Percentiles rank a stretch among this genome's conserved stretches.
phyloP scores from a whole-genome alignment of 1,140 invertebrate species.

The Magallana ariakensis region DNA sequence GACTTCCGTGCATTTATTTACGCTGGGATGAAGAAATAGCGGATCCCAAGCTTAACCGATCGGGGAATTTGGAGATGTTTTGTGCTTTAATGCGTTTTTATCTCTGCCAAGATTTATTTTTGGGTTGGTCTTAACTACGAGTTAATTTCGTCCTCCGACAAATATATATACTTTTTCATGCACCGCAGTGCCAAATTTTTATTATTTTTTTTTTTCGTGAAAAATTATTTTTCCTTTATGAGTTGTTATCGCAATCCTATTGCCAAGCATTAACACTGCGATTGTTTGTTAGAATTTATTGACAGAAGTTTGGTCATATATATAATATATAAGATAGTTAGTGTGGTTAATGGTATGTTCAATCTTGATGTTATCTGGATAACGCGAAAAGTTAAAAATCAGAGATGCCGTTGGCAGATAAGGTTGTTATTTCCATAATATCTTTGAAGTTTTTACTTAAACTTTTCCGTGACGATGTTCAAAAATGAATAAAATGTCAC shows the following conservation, averaged over 20 bases:
- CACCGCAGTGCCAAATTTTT: too few species aligned
- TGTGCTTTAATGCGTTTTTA: background rate
- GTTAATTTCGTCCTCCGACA: too few species aligned
- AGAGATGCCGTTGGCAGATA: background rate
- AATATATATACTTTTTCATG: too few species aligned
- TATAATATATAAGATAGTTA: background rate
- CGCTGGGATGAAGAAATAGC: background rate
- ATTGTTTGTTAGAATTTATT: background rate
- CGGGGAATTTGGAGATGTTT: too few species aligned
- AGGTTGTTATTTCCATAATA: background rate
- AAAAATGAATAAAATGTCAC: background rate
- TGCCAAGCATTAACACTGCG: too few species aligned
- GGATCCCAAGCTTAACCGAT: too few species aligned
- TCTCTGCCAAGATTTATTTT: background rate
- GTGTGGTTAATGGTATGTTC: slow-evolving; percentile 16
- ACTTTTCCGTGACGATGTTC: background rate
- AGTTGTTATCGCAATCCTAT: too few species aligned
- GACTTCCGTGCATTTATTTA: slow-evolving; percentile 21
- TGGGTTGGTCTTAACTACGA: background rate
- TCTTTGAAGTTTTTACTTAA: slow-evolving; percentile 2
- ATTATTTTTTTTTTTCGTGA: too few species aligned
- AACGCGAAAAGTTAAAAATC: slow-evolving; percentile 20
- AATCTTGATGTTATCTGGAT: slow-evolving; percentile 1
- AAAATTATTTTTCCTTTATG: too few species aligned
- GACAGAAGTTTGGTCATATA: background rate